Base-by-base conservation (phyloP, 1,140 invertebrate genomes). In the Cydia pomonella region DNA sequence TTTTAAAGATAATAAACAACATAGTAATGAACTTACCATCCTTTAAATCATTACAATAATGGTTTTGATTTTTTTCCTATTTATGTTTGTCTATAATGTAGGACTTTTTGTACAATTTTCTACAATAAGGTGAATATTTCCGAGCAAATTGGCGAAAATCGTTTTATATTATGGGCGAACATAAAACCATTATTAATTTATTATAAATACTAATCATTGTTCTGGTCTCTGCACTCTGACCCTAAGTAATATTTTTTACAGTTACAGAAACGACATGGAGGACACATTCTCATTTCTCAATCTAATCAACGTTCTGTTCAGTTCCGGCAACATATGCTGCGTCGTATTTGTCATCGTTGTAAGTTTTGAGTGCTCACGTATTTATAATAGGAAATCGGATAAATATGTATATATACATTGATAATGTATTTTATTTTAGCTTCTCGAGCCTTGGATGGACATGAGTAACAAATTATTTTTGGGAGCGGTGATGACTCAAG, bases 381-480 rank as follows among this genome's bases (percentile, higher is more conserved):
- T 53, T 53, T 21, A 53, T 53, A 13, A 53, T 21, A 41, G 41
- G 13, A 3, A 44, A 44, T 7, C 13, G 16, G 41, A 12, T 44
- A 44, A 13, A 44, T 44, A 44, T 13, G 1, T 44, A 44, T 44
- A 12, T 16, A 44, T 12, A 13, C 13, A 16, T 59, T 63, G 50
- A 47, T 63, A 44, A 44, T 44, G 73, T 29, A 63, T 33, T 72
- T 73, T 73, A 50, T 84, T 82, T 63, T 25, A 89, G 90, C 84
- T 92, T 73, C 74, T 92, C 72, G 86, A 92, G 72, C 82, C 86
- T 1, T 84, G 86, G 85, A 84, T 88, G 82, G 89, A 86, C 72
- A 85, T 91, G 83, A 90, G 88, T 75, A 89, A 90, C 78, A 92
- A 92, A 73, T 87, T 91, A 71, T 91, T 87, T 73, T 73, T 90